phyloP scores from a whole-genome alignment of 2,113 vertebrate genomes.

The Dipodomys ordii region DNA sequence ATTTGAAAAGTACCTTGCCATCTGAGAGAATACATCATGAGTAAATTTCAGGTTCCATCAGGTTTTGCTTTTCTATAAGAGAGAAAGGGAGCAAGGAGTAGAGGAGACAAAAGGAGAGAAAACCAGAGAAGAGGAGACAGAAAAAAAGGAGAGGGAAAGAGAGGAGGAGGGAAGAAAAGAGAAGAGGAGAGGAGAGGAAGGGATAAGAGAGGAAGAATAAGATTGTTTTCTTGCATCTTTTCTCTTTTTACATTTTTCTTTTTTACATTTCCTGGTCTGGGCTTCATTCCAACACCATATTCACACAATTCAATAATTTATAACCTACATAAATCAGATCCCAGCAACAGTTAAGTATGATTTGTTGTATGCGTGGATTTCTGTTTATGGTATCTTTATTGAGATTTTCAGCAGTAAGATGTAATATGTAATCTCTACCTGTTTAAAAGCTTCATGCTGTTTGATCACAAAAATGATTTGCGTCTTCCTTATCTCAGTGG shows the following conservation, averaged over 20 bases:
- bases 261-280: slow-evolving; percentile 59
- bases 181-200: neutral
- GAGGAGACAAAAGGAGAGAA: neutral
- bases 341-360: slow-evolving; percentile 64
- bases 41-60: slow-evolving; percentile 75
- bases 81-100: neutral
- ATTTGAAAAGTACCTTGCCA: slow-evolving; percentile 70
- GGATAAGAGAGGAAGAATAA: neutral
- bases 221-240: slow-evolving; percentile 2
- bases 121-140: neutral
- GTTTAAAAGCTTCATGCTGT: slow-evolving; percentile 61
- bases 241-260: neutral
- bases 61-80: slow-evolving; percentile 12
- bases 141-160: no score
- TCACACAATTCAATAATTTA: slow-evolving; percentile 79
- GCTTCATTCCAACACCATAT: slow-evolving; percentile 71
- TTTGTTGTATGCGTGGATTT: slow-evolving; percentile 62
- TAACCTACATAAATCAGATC: slow-evolving; percentile 66
- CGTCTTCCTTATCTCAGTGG: slow-evolving; percentile 33
- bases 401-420: slow-evolving; percentile 66
- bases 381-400: slow-evolving; percentile 74
- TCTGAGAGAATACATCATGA: slow-evolving; percentile 70
- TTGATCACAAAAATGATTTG: slow-evolving; percentile 65
- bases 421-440: slow-evolving; percentile 28
- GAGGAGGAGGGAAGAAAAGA: neutral